Evolutionary conservation across 1,140 invertebrate genomes (phyloP), one percentile per base, ranked within the genome.

Genomic region (Caenorhabditis inopinata): DNA sequence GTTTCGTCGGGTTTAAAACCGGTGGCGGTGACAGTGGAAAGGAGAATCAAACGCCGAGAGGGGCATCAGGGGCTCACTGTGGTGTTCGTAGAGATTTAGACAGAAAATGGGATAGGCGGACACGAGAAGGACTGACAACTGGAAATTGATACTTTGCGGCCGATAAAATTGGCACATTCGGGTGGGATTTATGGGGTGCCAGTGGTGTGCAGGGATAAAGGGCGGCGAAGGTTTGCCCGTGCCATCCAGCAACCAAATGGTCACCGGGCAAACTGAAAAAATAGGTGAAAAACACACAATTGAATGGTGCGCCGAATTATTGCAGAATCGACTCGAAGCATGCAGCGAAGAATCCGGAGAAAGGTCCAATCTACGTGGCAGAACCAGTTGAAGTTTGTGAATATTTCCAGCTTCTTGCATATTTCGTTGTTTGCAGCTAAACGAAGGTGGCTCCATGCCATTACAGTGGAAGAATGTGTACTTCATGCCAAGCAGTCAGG

Each of bases 391-490:
- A 81, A 45, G 80, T 81, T 27, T 29, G 74, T 78, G 18, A 68
- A 25, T 21, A 14, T 35, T 14, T 42, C 6, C 5, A 42, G 38
- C 14, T 7, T 42, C 14, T 42, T 14, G 38, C 6, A 7, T 14
- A 45, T 21, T 12, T 18, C n/a, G 68, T 18, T 48, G 35, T 68
- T 45, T 77, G 46, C 32, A 81, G 79, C 62, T 83, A 29, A 75
- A 80, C 18, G 83, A 83, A 76, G 83, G 81, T 18, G 83, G 83
- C 16, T 79, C 81, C 5, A 79, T 76, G 53, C 58, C 81, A 21
- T 23, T 83, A 9, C 81, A 83, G 53, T 83, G 83, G 83, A 75
- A 76, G 29, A 79, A 83, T 78, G 76, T 83, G 16, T 83, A 83
- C 53, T 68, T 83, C 45, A 58, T 83, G 45, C 77, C 83, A 14